Evolutionary conservation across 2,113 vertebrate genomes (phyloP), one percentile per base, ranked within the genome.

Genomic region (Piprites chloris): DNA sequence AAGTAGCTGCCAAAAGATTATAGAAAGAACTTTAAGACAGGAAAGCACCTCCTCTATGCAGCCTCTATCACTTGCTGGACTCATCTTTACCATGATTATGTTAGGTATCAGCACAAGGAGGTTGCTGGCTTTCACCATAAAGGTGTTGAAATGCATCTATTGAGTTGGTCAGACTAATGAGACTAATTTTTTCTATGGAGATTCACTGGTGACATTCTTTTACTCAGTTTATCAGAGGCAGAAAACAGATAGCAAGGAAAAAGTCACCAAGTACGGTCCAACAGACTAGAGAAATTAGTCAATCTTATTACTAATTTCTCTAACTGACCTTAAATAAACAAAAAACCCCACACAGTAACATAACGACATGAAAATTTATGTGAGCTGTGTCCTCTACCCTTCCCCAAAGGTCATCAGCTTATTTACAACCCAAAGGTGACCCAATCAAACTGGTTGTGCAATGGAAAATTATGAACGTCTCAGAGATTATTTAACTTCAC

Each of bases 201-300:
- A 88, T 76, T 33, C 61, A 56, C 49, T 16, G 35, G 28, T 92
- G 49, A 89, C 11, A 6, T 41, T 66, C 42, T 62, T 95, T 53
- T 89, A 65, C 91, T 85, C 50, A 81, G 30, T 82, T 87, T 77
- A 87, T n/a, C 26, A 72, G 66, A 68, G 18, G 47, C 47, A 72
- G 69, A 91, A 88, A 94, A 91, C 61, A 94, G 89, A 86, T 46
- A 85, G 59, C 77, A 93, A 93, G 78, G 75, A 84, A 84, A 37
- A 80, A 88, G 44, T 72, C 47, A 44, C 42, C 50, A 56, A 87
- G 12, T 47, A 69, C 56, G 75, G 86, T 69, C 71, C 77, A 88
- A 93, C 20, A 87, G 52, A 89, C 56, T 19, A 37, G 32, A 84
- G 75, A 53, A 95, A 79, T 87, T 12, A 81, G 42, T 71, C 58